Conservation (phyloP, 2,888 invertebrate species). For the Pemphredon lugubris region DNA sequence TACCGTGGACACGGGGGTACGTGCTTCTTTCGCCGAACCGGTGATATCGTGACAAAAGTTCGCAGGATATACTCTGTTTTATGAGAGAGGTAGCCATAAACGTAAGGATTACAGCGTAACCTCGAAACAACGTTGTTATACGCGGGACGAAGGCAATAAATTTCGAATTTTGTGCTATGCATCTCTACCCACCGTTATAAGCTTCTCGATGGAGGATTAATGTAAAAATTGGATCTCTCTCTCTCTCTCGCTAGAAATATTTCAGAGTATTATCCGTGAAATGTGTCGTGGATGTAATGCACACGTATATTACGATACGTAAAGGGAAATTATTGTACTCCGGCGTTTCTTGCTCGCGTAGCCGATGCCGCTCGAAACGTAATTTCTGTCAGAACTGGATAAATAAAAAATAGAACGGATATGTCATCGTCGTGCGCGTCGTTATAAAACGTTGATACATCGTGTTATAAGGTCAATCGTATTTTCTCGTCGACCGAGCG, state of each 20-base stretch:
- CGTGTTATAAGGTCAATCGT: too few species aligned
- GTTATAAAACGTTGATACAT: too few species aligned
- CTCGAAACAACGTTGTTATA: slow-evolving; percentile 29
- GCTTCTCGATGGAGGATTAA: slow-evolving; percentile 52
- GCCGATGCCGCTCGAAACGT: too few species aligned
- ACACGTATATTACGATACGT: slow-evolving; percentile 31
- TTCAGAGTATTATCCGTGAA: slow-evolving; percentile 52
- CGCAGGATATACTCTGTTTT: slow-evolving; percentile 30
- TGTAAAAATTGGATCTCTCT: slow-evolving; percentile 52
- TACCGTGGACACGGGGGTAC: background rate
- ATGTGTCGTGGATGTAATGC: slow-evolving; percentile 30
- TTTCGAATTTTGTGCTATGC: slow-evolving; percentile 61
- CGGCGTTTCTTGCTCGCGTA: slow-evolving; percentile 29
- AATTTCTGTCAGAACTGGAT: too few species aligned
- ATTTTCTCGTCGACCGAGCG: too few species aligned
- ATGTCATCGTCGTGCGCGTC: too few species aligned
- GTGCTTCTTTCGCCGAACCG: background rate
- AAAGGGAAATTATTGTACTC: slow-evolving; percentile 34
- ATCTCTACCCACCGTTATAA: slow-evolving; percentile 32
- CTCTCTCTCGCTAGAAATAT: slow-evolving; percentile 31
- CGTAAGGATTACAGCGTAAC: slow-evolving; percentile 51
- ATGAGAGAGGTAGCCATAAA: slow-evolving; percentile 46
- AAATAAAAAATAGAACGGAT: too few species aligned
- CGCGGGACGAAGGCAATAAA: slow-evolving; percentile 57
- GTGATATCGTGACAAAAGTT: background rate